Percentiles rank a stretch among this genome's conserved stretches.
Evolutionary conservation across 2,888 invertebrate species (phyloP).

Genomic region (Pandemis cinnamomeana): DNA sequence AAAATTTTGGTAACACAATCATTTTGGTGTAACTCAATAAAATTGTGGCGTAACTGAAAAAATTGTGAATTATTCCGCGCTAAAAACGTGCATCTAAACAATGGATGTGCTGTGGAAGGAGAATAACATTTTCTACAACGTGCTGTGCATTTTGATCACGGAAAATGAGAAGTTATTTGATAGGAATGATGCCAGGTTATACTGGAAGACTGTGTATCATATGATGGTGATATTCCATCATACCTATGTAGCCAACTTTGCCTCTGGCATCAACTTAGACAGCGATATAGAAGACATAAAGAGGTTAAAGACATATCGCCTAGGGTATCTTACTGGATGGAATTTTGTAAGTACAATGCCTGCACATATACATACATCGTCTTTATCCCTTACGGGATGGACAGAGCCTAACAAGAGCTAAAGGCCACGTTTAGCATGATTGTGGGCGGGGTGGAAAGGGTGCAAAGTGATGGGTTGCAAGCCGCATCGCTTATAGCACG

Average conservation of each 20-base stretch:
- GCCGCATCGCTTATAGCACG: too few species aligned
- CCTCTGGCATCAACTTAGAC: conserved; percentile 52
- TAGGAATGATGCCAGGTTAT: conserved; percentile 66
- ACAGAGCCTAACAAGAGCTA: too few species aligned
- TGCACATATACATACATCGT: too few species aligned
- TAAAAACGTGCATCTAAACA: not conserved
- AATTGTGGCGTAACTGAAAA: not conserved
- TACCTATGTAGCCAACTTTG: conserved; percentile 54
- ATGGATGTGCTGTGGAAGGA: conserved; percentile 72
- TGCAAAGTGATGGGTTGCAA: too few species aligned
- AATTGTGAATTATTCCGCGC: conserved; percentile 21
- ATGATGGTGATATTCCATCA: conserved; percentile 61
- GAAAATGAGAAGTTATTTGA: conserved; percentile 76
- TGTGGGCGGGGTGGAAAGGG: too few species aligned
- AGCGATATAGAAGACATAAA: conserved; percentile 51
- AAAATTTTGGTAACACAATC: too few species aligned
- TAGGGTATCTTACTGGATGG: conserved; percentile 71
- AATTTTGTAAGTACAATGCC: conserved; percentile 69
- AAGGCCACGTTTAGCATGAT: too few species aligned
- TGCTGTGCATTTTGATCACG: conserved; percentile 72
- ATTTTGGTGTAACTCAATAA: not conserved
- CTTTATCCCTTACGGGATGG: too few species aligned
- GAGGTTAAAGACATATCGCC: conserved; percentile 58
- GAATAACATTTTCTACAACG: conserved; percentile 70
- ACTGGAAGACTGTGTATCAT: conserved; percentile 73